Base-by-base conservation (phyloP, 1,140 invertebrate genomes). In the Eupristina koningsbergeri region DNA sequence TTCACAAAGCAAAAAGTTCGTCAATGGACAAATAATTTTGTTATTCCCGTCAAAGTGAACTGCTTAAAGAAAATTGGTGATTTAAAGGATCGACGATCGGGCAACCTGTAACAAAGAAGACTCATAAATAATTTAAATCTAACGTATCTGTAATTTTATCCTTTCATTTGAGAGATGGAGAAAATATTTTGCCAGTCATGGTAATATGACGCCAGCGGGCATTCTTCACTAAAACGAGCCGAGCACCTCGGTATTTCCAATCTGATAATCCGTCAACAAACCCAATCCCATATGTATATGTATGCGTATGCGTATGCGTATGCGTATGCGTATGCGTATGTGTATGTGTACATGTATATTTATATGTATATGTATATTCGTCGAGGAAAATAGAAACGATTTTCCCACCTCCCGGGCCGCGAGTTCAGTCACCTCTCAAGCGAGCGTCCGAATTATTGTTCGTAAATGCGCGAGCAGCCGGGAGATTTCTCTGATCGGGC, bases 401-500 rank as follows among this genome's bases (percentile, higher is more conserved):
- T n/a, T 26, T 34, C n/a, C 29, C 13, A 34, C 34, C 53, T 58
- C 22, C 19, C 6, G 7, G 53, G 31, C 3, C 6, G 15, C 17
- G 8, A 5, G 15, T 34, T 15, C 13, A n/a, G 5, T 9, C n/a
- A n/a, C n/a, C 34, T 13, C 31, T 8, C 36, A 0, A 19, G 11
- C 64, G 31, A 36, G 64, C 64, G 1, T 36, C 64, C 34, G 13
- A 29, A 67, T 36, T 15, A 67, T 67, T 19, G 29, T 39, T 9
- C 3, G 34, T 5, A 3, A 36, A 6, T n/a, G 64, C 34, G 36
- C 64, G 64, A 26, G 53, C 22, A 3, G 53, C 26, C 53, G 22
- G 26, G 22, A 36, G 45, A 67, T 69, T 80, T 80, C 63, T 67
- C 77, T 80, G 5, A 69, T 80, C 29, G 36, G 2, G 9, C 22